Base-by-base conservation (phyloP, 2,797 vertebrate species). In the Notoglanidium macrostoma region DNA sequence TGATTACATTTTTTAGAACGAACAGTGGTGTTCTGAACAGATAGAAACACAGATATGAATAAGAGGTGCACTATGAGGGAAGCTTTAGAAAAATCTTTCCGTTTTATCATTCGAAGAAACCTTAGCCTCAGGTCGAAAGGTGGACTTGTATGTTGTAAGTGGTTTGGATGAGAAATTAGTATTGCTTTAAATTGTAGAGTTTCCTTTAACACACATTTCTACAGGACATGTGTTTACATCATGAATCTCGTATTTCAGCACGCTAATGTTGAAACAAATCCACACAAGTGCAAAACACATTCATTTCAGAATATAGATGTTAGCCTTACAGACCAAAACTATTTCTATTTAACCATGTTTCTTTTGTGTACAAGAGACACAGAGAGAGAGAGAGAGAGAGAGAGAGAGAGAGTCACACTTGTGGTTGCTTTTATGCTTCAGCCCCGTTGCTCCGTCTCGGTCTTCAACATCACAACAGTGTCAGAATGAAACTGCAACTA, bases 401-500 rank as follows among this genome's bases (percentile, higher is more conserved):
- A 77, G 74, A 77, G 51, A 76, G 73, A 77, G 49, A 78, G 76
- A 57, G 49, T 35, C 26, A 57, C 26, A 61, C 40, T 81, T 81
- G 79, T 65, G 79, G 80, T 65, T 65, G 80, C 67, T 51, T 82
- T 67, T 49, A 51, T 82, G 3, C 80, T 82, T 44, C 80, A 81
- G 15, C 44, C 26, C 44, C 1, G 80, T 65, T 82, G 59, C 59
- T n/a, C 40, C 40, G 9, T 65, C 26, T 82, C 40, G 6, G 26
- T 65, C 51, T 82, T 44, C 61, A 67, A 11, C 80, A 82, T 82
- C 61, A 67, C 59, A 49, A 51, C 40, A 65, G 40, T 35, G 44
- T 65, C 61, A 51, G 61, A 67, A 67, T 19, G 61, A 82, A 80
- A 7, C 85, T 80, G 61, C 89, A 86, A 68, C 32, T 89, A 87